Conservation (phyloP, 2,888 invertebrate genomes). For the Calliopum simillimum region DNA sequence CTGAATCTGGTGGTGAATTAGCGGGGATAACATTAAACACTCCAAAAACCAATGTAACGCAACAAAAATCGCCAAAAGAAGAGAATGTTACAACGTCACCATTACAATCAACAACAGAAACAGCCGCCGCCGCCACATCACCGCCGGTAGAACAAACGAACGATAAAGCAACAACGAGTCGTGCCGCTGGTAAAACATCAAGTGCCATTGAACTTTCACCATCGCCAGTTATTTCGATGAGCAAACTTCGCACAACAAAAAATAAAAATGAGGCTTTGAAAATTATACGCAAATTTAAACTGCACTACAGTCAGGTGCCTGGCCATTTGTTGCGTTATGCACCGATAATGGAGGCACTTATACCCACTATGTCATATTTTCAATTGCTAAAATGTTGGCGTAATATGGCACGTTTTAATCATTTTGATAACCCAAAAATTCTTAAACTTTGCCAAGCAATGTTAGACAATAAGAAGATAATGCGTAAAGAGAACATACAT, state of each 20-base stretch:
- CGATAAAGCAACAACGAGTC: not conserved
- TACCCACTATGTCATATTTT: slow-evolving; percentile 54
- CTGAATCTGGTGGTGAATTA: not conserved
- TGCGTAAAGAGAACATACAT: slow-evolving; percentile 51
- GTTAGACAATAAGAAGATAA: slow-evolving; percentile 47
- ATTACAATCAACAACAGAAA: not conserved
- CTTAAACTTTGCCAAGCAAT: slow-evolving; percentile 43
- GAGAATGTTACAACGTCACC: not conserved
- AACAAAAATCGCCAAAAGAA: not conserved
- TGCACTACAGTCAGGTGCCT: slow-evolving; percentile 60
- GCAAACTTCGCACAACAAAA: slow-evolving; percentile 52
- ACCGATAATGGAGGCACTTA: slow-evolving; percentile 49
- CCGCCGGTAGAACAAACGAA: not conserved
- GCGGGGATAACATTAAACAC: too few relatives aligned
- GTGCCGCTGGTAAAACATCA: not conserved
- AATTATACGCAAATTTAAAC: slow-evolving; percentile 50
- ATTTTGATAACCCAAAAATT: slow-evolving; percentile 48
- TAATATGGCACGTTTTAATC: slow-evolving; percentile 46
- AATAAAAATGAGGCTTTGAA: slow-evolving; percentile 47
- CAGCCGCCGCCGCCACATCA: not conserved
- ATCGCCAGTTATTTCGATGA: slow-evolving; percentile 47
- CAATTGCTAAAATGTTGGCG: slow-evolving; percentile 56
- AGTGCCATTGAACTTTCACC: slow-evolving; percentile 20
- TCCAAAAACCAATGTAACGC: not conserved
- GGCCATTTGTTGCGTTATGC: slow-evolving; percentile 45